These are phyloP conservation scores for Chrysomela aeneicollis DNA, from an alignment of 2,888 invertebrate genomes.

Conservation along the genomic window DNA sequence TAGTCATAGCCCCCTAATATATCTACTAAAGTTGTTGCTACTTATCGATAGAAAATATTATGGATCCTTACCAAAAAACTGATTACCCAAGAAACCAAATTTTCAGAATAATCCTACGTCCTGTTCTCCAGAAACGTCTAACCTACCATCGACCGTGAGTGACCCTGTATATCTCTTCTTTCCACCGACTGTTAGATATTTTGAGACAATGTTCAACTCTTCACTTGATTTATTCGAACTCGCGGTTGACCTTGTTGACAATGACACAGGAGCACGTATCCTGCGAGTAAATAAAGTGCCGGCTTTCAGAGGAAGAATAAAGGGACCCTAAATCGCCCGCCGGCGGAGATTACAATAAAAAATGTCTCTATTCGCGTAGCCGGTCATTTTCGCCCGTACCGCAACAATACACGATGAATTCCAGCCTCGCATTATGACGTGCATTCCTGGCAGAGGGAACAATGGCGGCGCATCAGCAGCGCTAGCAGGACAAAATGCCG, in stretches of 20 bases:
- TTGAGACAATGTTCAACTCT: too few relatives aligned
- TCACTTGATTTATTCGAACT: slow-evolving; percentile 12
- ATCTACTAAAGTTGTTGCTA: too few relatives aligned
- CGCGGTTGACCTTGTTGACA: slow-evolving; percentile 36
- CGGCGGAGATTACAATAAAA: slow-evolving; percentile 50
- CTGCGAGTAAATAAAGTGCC: slow-evolving; percentile 33
- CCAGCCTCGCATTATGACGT: slow-evolving; percentile 46
- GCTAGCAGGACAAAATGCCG: slow-evolving; percentile 45
- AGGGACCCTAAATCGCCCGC: slow-evolving; percentile 25
- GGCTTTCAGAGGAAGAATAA: slow-evolving; percentile 28
- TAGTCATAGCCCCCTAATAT: too few relatives aligned
- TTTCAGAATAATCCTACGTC: too few relatives aligned
- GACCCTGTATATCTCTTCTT: too few relatives aligned
- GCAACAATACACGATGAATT: slow-evolving; percentile 52
- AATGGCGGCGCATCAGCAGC: slow-evolving; percentile 38
- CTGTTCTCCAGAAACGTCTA: too few relatives aligned
- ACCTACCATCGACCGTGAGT: too few relatives aligned
- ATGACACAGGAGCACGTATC: slow-evolving; percentile 41
- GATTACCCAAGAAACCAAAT: too few relatives aligned
- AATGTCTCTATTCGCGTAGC: slow-evolving; percentile 45
- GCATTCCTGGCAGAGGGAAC: slow-evolving; percentile 49
- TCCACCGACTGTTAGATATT: too few relatives aligned
- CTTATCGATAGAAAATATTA: too few relatives aligned
- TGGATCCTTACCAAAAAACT: too few relatives aligned
- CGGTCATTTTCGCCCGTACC: slow-evolving; percentile 48